Evolutionary conservation across 2,888 invertebrate species (phyloP).

Genomic region (Rhogogaster chlorosoma): DNA sequence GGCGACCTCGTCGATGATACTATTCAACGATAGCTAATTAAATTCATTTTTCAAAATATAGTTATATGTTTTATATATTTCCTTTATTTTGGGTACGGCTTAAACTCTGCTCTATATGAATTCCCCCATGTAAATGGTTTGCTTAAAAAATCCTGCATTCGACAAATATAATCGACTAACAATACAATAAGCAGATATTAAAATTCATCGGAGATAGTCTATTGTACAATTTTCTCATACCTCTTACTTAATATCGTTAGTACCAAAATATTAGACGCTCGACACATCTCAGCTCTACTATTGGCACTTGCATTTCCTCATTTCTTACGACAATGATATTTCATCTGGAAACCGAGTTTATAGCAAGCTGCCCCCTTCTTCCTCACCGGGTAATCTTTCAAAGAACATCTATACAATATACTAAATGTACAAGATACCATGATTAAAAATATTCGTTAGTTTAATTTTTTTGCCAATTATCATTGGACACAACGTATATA

Average conservation of each 20-base stretch:
- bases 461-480: background rate
- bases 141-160: background rate
- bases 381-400: background rate
- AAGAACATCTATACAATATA: slow-evolving; percentile 3
- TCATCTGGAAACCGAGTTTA: background rate
- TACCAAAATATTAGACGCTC: background rate
- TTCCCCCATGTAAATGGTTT: background rate
- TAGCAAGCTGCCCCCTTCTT: background rate
- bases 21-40: background rate
- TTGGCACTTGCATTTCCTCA: background rate
- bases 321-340: background rate
- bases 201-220: background rate
- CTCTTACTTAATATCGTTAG: background rate
- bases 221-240: background rate
- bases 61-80: background rate
- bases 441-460: slow-evolving; percentile 12
- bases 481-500: background rate
- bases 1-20: background rate
- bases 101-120: background rate
- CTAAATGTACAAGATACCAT: background rate
- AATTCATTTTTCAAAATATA: slow-evolving; percentile 10
- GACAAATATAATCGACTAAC: background rate
- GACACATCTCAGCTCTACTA: background rate
- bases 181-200: background rate
- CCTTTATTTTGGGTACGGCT: background rate